Base-by-base conservation (phyloP, 2,888 invertebrate genomes). In the Caenorhabditis sp. region DNA sequence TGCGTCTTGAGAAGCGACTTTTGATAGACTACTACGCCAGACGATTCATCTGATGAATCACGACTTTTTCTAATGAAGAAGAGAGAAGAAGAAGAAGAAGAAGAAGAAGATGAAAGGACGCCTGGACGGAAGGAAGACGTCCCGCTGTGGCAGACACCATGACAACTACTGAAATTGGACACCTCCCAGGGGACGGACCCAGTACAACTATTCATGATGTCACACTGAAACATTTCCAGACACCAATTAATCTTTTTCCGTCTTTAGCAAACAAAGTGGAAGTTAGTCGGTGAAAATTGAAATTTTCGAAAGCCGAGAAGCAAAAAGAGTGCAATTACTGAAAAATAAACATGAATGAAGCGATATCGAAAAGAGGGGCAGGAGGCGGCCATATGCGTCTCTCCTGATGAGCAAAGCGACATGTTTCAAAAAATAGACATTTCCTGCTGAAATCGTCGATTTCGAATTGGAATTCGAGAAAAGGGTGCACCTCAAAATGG, bases 291-390 rank as follows among this genome's bases (percentile, higher is more conserved):
- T 32, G 32, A 6, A 32, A 8, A 32, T 32, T 8, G 32, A n/a
- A 50, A 58, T 50, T 41, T 50, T 58, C 32, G 39, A 41, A 50
- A 55, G n/a, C n/a, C n/a, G n/a, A n/a, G 37, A 30, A 26, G 24
- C 30, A 30, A 39, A 20, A 30, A 39, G 20, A 45, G 50, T 17
- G 45, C 45, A 68, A 68, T 68, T 68, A 50, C 22, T 39, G 41
- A 50, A 58, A 68, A 68, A 58, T 65, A 58, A 68, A 58, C 58
- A 68, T 58, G 56, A 68, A 68, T 58, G 66, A 37, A 43, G 55
- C 32, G 27, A 50, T 37, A 22, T n/a, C n/a, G n/a, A n/a, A n/a
- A n/a, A n/a, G n/a, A n/a, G n/a, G n/a, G n/a, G n/a, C n/a, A n/a
- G n/a, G n/a, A n/a, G n/a, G 27, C 30, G 35, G 50, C 66, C 66